phyloP scores from a whole-genome alignment of 2,113 vertebrate species.

The Lophochroa leadbeateri region DNA sequence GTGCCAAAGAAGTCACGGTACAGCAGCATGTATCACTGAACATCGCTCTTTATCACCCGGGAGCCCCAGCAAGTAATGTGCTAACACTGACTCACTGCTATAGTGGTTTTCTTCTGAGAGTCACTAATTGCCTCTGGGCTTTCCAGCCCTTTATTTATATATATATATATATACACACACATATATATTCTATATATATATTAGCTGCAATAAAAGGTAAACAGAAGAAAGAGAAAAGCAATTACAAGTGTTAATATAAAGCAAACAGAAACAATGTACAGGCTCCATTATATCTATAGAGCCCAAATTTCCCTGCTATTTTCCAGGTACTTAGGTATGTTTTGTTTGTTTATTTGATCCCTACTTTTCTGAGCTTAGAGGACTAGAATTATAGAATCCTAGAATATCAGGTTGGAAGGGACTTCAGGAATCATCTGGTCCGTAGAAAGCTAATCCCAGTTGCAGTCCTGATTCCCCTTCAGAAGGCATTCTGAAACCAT shows the following conservation, averaged over 20 bases:
- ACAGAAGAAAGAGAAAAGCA: neutral
- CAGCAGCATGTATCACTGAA: fast-evolving
- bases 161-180: neutral
- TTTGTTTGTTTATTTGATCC: neutral
- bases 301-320: neutral
- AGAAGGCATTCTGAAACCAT: neutral
- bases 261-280: neutral
- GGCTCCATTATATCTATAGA: fast-evolving
- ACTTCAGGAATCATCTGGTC: neutral
- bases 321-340: neutral
- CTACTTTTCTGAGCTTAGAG: neutral
- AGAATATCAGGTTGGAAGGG: neutral
- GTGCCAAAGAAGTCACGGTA: fast-evolving
- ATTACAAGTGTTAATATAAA: neutral
- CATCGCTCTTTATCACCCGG: fast-evolving
- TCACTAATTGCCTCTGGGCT: neutral
- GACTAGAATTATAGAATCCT: neutral
- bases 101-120: neutral
- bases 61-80: no score
- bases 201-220: neutral
- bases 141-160: neutral
- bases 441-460: neutral
- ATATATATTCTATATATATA: neutral
- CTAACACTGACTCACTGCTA: fast-evolving
- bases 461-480: neutral